phyloP scores from a whole-genome alignment of 2,888 invertebrate species.

The Erynnis tages region DNA sequence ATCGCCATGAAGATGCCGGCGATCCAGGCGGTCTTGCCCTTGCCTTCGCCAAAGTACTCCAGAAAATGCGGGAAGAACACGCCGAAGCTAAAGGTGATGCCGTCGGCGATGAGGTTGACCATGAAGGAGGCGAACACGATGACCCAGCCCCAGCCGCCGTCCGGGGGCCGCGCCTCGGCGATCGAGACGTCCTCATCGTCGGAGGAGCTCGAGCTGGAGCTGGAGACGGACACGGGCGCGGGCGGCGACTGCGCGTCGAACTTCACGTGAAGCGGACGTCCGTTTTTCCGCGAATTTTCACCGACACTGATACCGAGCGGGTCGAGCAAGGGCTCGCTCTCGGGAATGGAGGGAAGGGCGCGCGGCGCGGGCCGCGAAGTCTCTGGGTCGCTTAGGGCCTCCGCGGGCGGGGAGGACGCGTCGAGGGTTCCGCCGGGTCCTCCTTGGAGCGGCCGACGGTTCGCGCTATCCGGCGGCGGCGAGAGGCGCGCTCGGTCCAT shows the following conservation, averaged over 20 bases:
- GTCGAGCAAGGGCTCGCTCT: conserved; percentile 66
- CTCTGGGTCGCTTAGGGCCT: conserved; percentile 62
- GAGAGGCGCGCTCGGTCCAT: conserved; percentile 72
- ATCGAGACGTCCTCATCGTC: conserved; percentile 83
- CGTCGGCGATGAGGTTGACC: conserved; percentile 95
- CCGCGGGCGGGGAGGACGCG: conserved; percentile 49
- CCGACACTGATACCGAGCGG: conserved; percentile 47
- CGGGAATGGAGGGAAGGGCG: conserved; percentile 64
- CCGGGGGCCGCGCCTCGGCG: conserved; percentile 88
- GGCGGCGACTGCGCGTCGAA: conserved; percentile 78
- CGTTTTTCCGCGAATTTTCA: conserved; percentile 47
- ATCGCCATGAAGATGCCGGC: conserved; percentile 95
- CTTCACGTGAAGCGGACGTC: conserved; percentile 80
- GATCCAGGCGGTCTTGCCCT: conserved; percentile 94
- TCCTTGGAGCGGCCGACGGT: conserved; percentile 70
- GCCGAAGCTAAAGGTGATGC: conserved; percentile 95
- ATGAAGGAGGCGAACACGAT: conserved; percentile 94
- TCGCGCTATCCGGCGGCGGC: conserved; percentile 66
- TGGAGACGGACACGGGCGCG: conserved; percentile 57
- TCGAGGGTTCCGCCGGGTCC: conserved; percentile 68
- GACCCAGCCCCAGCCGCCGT: conserved; percentile 97
- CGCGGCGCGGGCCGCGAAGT: conserved; percentile 63
- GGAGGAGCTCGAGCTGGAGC: conserved; percentile 69
- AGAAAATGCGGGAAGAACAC: conserved; percentile 93
- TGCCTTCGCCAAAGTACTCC: conserved; percentile 91